These are phyloP conservation scores for Ginglymostoma cirratum DNA, from an alignment of 2,113 vertebrate species.

Conservation along the genomic window DNA sequence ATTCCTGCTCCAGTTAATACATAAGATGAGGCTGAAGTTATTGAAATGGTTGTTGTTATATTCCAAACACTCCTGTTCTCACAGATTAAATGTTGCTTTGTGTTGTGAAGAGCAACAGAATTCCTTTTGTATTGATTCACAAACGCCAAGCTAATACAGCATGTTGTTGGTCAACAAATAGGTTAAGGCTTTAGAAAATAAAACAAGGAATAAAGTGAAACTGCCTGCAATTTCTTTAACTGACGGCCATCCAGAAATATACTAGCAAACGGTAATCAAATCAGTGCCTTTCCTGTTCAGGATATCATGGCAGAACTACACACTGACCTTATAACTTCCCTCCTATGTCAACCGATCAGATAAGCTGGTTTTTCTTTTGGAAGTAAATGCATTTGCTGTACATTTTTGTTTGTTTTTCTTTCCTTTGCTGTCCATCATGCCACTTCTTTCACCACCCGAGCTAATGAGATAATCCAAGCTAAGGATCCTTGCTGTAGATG, in stretches of 20 bases:
- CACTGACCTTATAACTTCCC: not conserved
- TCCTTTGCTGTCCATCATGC: not conserved
- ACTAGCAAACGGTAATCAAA: not conserved
- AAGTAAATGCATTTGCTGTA: conserved; percentile 8
- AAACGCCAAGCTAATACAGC: not conserved
- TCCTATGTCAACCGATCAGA: not conserved
- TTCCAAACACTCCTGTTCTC: not conserved
- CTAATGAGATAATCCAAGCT: not conserved
- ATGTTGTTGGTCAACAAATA: not conserved
- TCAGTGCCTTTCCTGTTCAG: not conserved
- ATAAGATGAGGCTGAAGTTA: not conserved
- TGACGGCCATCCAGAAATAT: not conserved
- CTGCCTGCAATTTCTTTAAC: conserved; percentile 23
- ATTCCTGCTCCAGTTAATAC: not conserved
- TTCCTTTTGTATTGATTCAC: conserved; percentile 22
- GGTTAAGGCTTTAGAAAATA: conserved; percentile 12
- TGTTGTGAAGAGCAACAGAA: not conserved
- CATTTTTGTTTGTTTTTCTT: not conserved
- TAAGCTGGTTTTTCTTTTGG: not conserved
- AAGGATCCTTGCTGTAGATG: not conserved
- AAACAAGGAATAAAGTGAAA: conserved; percentile 7
- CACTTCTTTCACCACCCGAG: not conserved
- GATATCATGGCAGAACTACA: not conserved
- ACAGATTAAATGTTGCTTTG: conserved; percentile 27
- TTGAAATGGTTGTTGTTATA: not conserved